Evolutionary conservation across 2,888 invertebrate species (phyloP).

Genomic region (Teinopalpus imperialis): DNA sequence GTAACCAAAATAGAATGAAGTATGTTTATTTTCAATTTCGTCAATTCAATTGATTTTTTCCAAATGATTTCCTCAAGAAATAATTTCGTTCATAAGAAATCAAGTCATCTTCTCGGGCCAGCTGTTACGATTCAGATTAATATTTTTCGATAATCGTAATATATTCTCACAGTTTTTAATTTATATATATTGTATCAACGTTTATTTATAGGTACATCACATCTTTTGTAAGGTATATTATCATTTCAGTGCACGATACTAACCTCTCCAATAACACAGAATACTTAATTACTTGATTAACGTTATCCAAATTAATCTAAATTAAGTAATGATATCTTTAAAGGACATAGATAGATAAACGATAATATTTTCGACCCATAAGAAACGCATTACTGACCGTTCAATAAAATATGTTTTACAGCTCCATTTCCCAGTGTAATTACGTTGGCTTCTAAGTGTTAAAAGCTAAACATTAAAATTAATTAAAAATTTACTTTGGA

Average conservation of each 20-base stretch:
- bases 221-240: no score
- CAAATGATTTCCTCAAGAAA: not conserved
- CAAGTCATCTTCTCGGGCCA: not conserved
- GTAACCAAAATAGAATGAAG: slow-evolving; percentile 8
- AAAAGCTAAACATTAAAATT: slow-evolving; percentile 35
- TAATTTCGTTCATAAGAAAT: slow-evolving; percentile 6
- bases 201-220: no score
- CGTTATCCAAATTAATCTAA: not conserved
- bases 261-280: no score
- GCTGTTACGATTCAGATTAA: slow-evolving; percentile 10
- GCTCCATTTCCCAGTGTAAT: slow-evolving; percentile 34
- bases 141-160: slow-evolving; percentile 9
- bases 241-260: no score
- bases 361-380: slow-evolving; percentile 30
- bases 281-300: not conserved
- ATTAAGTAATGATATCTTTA: no score
- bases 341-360: no score
- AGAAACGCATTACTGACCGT: slow-evolving; percentile 52
- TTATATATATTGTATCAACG: no score
- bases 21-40: not conserved
- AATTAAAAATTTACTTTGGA: not conserved
- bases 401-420: slow-evolving; percentile 50
- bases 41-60: not conserved
- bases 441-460: slow-evolving; percentile 51
- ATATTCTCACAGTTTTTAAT: no score